Conservation (phyloP, 2,888 invertebrate genomes). For the Ceramica pisi region DNA sequence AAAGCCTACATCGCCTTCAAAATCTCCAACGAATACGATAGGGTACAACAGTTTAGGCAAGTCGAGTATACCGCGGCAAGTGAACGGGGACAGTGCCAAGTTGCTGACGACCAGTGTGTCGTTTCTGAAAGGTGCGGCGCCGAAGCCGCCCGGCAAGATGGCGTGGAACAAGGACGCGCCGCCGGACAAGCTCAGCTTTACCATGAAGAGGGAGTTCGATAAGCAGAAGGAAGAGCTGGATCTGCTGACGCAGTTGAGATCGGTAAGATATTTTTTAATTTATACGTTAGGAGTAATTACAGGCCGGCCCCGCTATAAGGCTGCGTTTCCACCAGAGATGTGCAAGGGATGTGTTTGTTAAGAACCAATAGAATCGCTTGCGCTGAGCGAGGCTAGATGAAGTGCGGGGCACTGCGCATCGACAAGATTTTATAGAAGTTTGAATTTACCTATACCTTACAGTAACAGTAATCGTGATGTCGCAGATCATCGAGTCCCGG, state of each 20-base stretch:
- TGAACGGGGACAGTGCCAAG: constrained; percentile 86
- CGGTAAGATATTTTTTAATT: constrained; percentile 89
- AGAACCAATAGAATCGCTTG: too few species aligned
- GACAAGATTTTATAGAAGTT: too few species aligned
- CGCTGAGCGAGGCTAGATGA: too few species aligned
- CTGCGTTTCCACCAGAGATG: too few species aligned
- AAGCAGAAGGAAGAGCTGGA: constrained; percentile 97
- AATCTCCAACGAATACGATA: constrained; percentile 91
- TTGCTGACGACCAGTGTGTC: constrained; percentile 91
- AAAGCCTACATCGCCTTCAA: constrained; percentile 93
- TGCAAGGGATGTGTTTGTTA: too few species aligned
- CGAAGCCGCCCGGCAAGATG: constrained; percentile 89
- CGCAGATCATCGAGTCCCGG: constrained; percentile 96
- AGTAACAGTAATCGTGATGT: not conserved
- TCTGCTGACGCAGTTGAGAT: constrained; percentile 95
- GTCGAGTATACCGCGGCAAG: constrained; percentile 82
- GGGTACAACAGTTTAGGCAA: constrained; percentile 90
- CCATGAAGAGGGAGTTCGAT: constrained; percentile 97
- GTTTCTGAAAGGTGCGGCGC: constrained; percentile 90
- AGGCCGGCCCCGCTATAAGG: too few species aligned
- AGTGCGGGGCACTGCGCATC: too few species aligned
- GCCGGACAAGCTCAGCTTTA: constrained; percentile 95
- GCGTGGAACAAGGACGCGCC: constrained; percentile 94
- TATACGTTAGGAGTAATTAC: too few species aligned
- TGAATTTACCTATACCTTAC: constrained; percentile 38